These are phyloP conservation scores for Cottoperca gobio DNA, from an alignment of 2,797 vertebrate genomes.

Conservation along the genomic window DNA sequence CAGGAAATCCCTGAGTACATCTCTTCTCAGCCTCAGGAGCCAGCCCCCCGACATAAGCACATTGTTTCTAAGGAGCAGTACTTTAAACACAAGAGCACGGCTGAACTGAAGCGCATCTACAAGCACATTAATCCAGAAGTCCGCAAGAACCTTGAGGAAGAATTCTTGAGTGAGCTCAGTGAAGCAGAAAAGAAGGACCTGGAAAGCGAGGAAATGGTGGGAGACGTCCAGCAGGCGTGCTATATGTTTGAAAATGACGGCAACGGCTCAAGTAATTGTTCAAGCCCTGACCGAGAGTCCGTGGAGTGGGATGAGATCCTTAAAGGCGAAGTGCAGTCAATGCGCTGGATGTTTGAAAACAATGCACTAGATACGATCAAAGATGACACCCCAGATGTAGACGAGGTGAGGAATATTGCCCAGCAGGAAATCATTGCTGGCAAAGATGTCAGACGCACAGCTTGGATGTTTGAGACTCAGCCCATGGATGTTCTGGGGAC, in stretches of 20 bases:
- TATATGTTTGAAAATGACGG: conserved; percentile 89
- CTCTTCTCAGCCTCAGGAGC: conserved; percentile 76
- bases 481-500: conserved; percentile 84
- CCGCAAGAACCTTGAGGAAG: conserved; percentile 88
- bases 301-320: conserved; percentile 91
- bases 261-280: conserved; percentile 79
- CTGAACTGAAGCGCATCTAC: conserved; percentile 90
- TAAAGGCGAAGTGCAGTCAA: conserved; percentile 90
- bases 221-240: conserved; percentile 86
- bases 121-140: conserved; percentile 91
- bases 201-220: conserved; percentile 75
- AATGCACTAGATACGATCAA: conserved; percentile 89
- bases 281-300: conserved; percentile 86
- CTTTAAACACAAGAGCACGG: conserved; percentile 88
- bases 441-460: conserved; percentile 89
- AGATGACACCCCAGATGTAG: conserved; percentile 83
- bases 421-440: conserved; percentile 90
- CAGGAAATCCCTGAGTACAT: conserved; percentile 73
- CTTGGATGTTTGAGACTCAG: conserved; percentile 94
- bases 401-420: conserved; percentile 79
- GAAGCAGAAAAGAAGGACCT: conserved; percentile 77
- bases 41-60: conserved; percentile 69
- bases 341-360: conserved; percentile 92
- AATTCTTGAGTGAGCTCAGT: conserved; percentile 87
- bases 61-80: conserved; percentile 83